These are phyloP conservation scores for Mylabris phalerata DNA, from an alignment of 1,140 invertebrate species.

Conservation along the genomic window DNA sequence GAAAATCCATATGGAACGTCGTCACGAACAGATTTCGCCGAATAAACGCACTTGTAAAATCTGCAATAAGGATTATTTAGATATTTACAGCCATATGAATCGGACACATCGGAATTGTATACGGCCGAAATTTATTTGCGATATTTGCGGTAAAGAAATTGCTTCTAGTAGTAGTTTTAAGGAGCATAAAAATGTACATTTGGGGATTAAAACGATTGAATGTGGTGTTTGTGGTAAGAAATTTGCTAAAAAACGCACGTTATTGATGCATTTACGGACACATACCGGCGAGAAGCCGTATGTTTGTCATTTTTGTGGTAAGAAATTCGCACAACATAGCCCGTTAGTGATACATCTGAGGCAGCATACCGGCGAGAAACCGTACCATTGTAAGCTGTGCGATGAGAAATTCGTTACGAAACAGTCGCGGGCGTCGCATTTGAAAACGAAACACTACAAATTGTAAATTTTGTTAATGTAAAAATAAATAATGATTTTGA, in stretches of 20 bases:
- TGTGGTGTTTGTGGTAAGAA: neutral
- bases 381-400: conserved; percentile 8
- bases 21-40: no score
- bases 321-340: neutral
- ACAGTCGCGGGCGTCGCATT: neutral
- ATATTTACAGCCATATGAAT: neutral
- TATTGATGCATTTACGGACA: conserved; percentile 39
- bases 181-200: neutral
- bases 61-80: no score
- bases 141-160: conserved; percentile 7
- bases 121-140: conserved; percentile 8
- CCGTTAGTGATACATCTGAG: neutral
- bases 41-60: no score
- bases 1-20: conserved; percentile 36
- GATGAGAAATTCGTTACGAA: conserved; percentile 12
- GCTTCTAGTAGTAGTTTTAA: neutral
- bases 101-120: neutral
- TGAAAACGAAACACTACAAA: conserved; percentile 1
- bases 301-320: conserved; percentile 29
- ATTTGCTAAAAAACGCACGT: neutral
- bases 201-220: neutral
- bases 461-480: no score
- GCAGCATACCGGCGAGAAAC: conserved; percentile 4
- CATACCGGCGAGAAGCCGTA: conserved; percentile 39
- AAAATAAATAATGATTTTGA: no score